Evolutionary conservation across 2,888 invertebrate genomes (phyloP).

Genomic region (Carcina quercana): DNA sequence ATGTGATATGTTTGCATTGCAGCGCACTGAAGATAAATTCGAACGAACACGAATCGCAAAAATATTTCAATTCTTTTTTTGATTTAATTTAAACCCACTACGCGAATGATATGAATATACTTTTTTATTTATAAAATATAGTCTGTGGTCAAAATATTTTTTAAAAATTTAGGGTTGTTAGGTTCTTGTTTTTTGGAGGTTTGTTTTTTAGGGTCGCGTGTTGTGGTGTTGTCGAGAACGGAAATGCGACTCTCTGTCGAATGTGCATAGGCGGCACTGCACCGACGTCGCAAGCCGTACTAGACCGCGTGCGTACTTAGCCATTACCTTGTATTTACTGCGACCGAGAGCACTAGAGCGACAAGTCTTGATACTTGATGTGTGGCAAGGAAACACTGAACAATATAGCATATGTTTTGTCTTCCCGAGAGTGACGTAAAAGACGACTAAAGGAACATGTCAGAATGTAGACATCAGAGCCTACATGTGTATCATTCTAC

Average conservation of each 20-base stretch:
- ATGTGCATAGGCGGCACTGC: slow-evolving; percentile 75
- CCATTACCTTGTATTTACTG: slow-evolving; percentile 75
- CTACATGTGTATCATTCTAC: too few species aligned
- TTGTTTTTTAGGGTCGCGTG: slow-evolving; percentile 67
- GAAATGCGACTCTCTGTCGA: slow-evolving; percentile 67
- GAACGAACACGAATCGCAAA: slow-evolving; percentile 56
- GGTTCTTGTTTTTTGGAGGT: slow-evolving; percentile 51
- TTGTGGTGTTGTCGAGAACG: slow-evolving; percentile 55
- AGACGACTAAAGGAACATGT: too few species aligned
- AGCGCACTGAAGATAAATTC: slow-evolving; percentile 33
- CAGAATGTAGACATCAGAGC: too few species aligned
- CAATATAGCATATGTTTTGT: too few species aligned
- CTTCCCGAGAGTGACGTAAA: too few species aligned
- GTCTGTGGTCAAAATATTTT: slow-evolving; percentile 54
- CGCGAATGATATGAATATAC: slow-evolving; percentile 63
- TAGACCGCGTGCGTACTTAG: slow-evolving; percentile 73
- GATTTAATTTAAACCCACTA: slow-evolving; percentile 29
- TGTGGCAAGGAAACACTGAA: slow-evolving; percentile 2
- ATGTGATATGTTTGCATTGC: slow-evolving; percentile 68
- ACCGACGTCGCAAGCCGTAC: slow-evolving; percentile 71
- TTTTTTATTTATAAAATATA: slow-evolving; percentile 49
- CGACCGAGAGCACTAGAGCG: slow-evolving; percentile 39
- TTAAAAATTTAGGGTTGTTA: too few species aligned
- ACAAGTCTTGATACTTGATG: slow-evolving; percentile 48
- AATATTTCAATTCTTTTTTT: slow-evolving; percentile 28